These are phyloP conservation scores for Nematopogon swammerdamellus DNA, from an alignment of 2,888 invertebrate species.

Conservation along the genomic window DNA sequence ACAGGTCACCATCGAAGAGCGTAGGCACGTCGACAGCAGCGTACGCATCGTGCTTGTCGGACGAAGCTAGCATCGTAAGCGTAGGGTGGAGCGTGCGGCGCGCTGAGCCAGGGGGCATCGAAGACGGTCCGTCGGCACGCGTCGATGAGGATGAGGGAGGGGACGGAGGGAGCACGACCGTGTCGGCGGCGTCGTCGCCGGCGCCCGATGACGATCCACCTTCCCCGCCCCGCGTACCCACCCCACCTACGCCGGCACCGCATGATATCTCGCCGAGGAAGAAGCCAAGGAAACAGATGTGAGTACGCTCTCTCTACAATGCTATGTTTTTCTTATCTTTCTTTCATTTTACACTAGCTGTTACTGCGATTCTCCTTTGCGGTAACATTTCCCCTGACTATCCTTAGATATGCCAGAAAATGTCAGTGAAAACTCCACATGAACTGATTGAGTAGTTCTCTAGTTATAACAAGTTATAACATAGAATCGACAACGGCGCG, in stretches of 20 bases:
- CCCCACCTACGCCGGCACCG: conserved; percentile 8
- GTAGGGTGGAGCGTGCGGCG: neutral
- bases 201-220: conserved; percentile 59
- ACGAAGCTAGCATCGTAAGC: no score
- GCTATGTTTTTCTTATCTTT: no score
- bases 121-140: conserved; percentile 21
- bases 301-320: conserved; percentile 27
- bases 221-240: conserved; percentile 16
- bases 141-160: conserved; percentile 13
- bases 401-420: no score
- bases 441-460: neutral
- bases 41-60: conserved; percentile 39
- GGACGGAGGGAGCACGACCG: conserved; percentile 75
- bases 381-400: neutral
- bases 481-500: no score
- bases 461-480: conserved; percentile 1
- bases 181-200: conserved; percentile 83
- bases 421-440: conserved; percentile 15
- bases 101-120: conserved; percentile 21
- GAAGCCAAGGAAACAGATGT: conserved; percentile 90
- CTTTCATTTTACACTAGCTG: no score
- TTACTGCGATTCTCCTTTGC: no score
- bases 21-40: conserved; percentile 44
- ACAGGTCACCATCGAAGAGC: conserved; percentile 55
- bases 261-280: conserved; percentile 67